Evolutionary conservation across 2,113 vertebrate species (phyloP), one percentile per base, ranked within the genome.

Genomic region (Polypterus senegalus): DNA sequence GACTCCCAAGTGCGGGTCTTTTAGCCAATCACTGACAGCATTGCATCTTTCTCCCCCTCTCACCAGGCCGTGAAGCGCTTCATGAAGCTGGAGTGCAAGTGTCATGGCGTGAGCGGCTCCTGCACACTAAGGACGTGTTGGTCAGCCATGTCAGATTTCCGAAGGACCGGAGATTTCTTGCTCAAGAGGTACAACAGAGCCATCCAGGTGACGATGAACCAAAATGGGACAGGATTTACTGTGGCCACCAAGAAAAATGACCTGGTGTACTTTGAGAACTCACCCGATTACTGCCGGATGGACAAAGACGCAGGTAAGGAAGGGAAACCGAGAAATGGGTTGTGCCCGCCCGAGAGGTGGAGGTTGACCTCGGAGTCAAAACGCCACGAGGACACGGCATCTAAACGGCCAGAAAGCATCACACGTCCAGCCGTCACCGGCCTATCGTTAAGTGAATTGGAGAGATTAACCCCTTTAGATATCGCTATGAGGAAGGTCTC

Each of bases 221-320:
- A 98, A 76, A 94, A 98, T 0, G 94, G 94, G 11, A 94, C 91
- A 2, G 92, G 94, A 67, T 97, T 97, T 71, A 87, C 90, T 0
- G 91, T 94, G 61, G 91, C 94, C 62, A 94, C 96, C 77, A 92
- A 94, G 78, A 92, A 97, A 74, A 93, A 91, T 3, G 94, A 98
- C 73, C 86, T 98, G 70, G 96, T 98, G 68, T 98, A 98, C 79
- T 97, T 97, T 59, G 96, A 98, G 80, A 97, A 93, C 81, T 98
- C 96, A 1, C 96, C 96, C 0, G 94, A 98, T 76, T 98, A 98
- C 71, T 98, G 96, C 45, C 76, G 97, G 69, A 83, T 93, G 84
- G 94, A 98, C 83, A 97, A 97, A 80, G 84, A 91, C 63, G 94
- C 92, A 88, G 96, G 96, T 98, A 81, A 84, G 77, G 27, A 27